Conservation (phyloP, 2,113 vertebrate species). For the Empidonax alnorum region DNA sequence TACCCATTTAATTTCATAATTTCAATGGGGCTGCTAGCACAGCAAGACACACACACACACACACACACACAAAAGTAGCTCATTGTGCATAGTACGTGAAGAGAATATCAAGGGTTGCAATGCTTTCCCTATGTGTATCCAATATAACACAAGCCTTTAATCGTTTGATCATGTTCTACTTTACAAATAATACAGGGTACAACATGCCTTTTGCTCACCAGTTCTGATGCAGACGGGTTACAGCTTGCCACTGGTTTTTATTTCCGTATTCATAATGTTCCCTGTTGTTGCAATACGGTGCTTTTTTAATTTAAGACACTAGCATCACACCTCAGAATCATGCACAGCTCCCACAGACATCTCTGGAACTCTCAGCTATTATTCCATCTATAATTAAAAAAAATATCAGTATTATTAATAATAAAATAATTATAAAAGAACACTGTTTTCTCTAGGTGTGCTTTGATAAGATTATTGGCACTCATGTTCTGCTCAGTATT, state of each 20-base stretch:
- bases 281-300: neutral
- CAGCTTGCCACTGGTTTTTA: neutral
- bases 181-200: neutral
- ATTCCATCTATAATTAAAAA: neutral
- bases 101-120: neutral
- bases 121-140: neutral
- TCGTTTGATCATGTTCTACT: neutral
- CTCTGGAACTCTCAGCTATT: neutral
- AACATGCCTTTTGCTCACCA: neutral
- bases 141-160: neutral
- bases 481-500: neutral
- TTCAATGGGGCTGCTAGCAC: neutral
- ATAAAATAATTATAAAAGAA: neutral
- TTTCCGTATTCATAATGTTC: neutral
- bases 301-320: neutral
- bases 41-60: neutral
- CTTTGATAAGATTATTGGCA: neutral
- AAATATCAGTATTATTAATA: neutral
- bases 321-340: neutral
- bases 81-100: neutral
- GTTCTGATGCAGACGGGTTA: neutral
- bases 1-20: neutral
- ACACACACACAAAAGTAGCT: neutral
- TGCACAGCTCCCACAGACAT: neutral
- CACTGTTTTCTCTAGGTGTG: neutral